Conservation (phyloP, 1,140 invertebrate genomes). For the Drosophila chauvacae region DNA sequence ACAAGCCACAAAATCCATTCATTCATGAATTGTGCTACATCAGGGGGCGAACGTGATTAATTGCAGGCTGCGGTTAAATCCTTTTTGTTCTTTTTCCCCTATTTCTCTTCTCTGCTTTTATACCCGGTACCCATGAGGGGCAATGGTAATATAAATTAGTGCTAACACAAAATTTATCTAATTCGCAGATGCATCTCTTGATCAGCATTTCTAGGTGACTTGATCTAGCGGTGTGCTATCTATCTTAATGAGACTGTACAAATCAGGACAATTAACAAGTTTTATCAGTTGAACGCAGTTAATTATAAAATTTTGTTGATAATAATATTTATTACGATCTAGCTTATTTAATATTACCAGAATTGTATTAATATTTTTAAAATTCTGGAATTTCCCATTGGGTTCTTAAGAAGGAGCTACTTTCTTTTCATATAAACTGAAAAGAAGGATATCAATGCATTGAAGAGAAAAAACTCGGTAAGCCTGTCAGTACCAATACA, state of each 20-base stretch:
- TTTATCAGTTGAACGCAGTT: no score
- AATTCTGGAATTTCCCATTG: no score
- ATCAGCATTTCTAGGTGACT: neutral
- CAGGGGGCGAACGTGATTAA: slow-evolving; percentile 71
- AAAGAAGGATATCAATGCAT: no score
- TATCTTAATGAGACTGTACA: neutral
- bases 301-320: no score
- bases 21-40: slow-evolving; percentile 43
- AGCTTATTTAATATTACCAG: no score
- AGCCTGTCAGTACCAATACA: no score
- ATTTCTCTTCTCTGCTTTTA: slow-evolving; percentile 24
- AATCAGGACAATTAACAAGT: neutral
- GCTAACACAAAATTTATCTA: neutral
- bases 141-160: slow-evolving; percentile 1
- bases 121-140: neutral
- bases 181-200: neutral
- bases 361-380: no score
- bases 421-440: no score
- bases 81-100: slow-evolving; percentile 60
- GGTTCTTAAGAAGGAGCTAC: no score
- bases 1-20: slow-evolving; percentile 23
- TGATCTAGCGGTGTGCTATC: neutral
- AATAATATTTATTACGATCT: no score
- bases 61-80: slow-evolving; percentile 71
- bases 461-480: no score